phyloP scores from a whole-genome alignment of 2,113 vertebrate species.

The Urocitellus parryii region DNA sequence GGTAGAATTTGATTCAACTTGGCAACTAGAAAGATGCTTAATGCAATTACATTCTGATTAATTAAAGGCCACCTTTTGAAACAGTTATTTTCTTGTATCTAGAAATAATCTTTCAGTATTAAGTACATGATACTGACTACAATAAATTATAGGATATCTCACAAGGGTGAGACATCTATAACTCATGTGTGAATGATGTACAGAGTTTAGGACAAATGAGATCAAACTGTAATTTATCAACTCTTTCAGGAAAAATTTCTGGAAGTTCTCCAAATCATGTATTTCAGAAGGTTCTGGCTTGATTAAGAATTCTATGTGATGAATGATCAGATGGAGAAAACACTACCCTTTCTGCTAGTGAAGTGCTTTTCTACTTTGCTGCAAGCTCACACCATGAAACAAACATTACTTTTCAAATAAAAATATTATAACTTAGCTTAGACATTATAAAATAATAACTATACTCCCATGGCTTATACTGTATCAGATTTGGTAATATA shows the following conservation, averaged over 20 bases:
- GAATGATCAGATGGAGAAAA: slow-evolving; percentile 58
- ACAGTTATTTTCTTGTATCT: slow-evolving; percentile 4
- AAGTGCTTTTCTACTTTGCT: slow-evolving; percentile 32
- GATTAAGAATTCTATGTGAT: slow-evolving; percentile 75
- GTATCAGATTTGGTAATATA: background rate
- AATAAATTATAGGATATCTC: slow-evolving; percentile 36
- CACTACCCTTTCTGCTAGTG: background rate
- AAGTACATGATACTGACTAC: slow-evolving; percentile 14
- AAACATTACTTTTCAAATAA: slow-evolving; percentile 35
- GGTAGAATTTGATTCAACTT: slow-evolving; percentile 48
- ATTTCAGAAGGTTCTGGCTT: slow-evolving; percentile 54
- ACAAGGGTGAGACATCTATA: slow-evolving; percentile 16
- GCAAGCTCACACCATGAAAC: background rate
- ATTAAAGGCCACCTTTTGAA: slow-evolving; percentile 52
- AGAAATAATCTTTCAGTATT: slow-evolving; percentile 56
- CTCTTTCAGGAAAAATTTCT: background rate
- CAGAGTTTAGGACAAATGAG: slow-evolving; percentile 65
- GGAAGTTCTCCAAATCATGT: slow-evolving; percentile 52
- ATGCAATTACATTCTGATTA: slow-evolving; percentile 57
- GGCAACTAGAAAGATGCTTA: slow-evolving; percentile 21
- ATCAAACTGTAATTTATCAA: slow-evolving; percentile 58
- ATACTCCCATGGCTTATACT: background rate
- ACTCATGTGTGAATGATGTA: background rate
- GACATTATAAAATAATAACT: background rate
- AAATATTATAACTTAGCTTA: slow-evolving; percentile 40